Evolutionary conservation across 1,140 invertebrate species (phyloP).

Genomic region (Thaumatotibia leucotreta): DNA sequence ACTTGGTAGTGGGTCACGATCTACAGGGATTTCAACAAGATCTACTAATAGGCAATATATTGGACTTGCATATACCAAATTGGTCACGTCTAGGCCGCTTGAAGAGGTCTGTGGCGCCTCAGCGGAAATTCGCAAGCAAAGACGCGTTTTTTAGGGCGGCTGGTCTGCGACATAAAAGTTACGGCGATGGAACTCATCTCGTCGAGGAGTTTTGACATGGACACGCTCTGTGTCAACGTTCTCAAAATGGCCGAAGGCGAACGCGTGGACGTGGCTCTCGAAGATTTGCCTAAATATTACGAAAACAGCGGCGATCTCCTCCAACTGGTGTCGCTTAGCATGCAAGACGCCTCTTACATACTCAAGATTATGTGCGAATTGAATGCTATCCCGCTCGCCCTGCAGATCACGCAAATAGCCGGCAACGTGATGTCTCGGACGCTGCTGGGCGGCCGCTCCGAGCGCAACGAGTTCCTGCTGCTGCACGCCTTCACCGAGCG

Average conservation of each 20-base stretch:
- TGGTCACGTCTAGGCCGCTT: conserved; percentile 95
- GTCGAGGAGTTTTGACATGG: conserved; percentile 93
- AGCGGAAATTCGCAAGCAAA: conserved; percentile 74
- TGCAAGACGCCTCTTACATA: conserved; percentile 90
- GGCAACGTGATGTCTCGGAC: conserved; percentile 95
- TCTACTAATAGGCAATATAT: conserved; percentile 89
- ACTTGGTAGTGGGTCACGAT: conserved; percentile 96
- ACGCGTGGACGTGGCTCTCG: conserved; percentile 82
- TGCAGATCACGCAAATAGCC: conserved; percentile 98
- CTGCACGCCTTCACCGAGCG: conserved; percentile 96
- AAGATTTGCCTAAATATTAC: conserved; percentile 84
- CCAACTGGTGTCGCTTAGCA: conserved; percentile 86
- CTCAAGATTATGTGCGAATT: conserved; percentile 92
- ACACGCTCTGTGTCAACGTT: conserved; percentile 86
- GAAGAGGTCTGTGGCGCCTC: conserved; percentile 81
- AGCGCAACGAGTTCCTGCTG: conserved; percentile 96
- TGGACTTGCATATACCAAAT: conserved; percentile 85
- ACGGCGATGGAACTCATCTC: conserved; percentile 96
- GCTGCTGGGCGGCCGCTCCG: conserved; percentile 93
- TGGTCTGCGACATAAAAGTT: conserved; percentile 95
- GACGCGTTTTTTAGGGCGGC: conserved; percentile 86
- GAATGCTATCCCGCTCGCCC: conserved; percentile 93
- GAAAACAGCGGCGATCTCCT: conserved; percentile 81
- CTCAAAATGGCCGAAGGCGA: conserved; percentile 84
- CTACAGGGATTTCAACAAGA: conserved; percentile 92